These are phyloP conservation scores for Stenoptilia bipunctidactyla DNA, from an alignment of 2,888 invertebrate species.

Conservation along the genomic window DNA sequence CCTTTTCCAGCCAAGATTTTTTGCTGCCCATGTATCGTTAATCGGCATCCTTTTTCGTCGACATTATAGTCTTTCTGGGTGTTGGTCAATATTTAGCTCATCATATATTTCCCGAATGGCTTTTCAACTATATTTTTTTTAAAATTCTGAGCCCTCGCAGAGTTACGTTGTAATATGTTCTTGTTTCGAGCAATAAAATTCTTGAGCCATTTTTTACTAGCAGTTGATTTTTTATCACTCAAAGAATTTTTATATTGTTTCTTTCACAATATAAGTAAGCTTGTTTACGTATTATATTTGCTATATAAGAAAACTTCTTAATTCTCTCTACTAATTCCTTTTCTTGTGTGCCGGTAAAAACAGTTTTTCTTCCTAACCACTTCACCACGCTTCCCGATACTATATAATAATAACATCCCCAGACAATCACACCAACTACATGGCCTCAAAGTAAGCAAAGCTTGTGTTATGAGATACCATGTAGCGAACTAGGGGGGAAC, in stretches of 20 bases:
- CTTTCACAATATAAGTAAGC: conserved; percentile 12
- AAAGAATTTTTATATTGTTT: conserved; percentile 11
- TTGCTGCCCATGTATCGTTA: conserved; percentile 13
- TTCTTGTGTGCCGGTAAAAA: conserved; percentile 11
- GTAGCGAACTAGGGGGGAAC: too few species aligned
- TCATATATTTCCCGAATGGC: conserved; percentile 12
- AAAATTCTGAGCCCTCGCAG: conserved; percentile 14
- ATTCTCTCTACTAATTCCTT: conserved; percentile 10
- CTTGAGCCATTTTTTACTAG: conserved; percentile 9
- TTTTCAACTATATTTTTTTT: conserved; percentile 11
- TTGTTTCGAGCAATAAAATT: conserved; percentile 9
- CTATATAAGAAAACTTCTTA: conserved; percentile 12
- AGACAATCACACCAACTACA: too few species aligned
- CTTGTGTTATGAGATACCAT: too few species aligned
- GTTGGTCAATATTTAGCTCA: conserved; percentile 9
- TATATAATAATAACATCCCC: too few species aligned
- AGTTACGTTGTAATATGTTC: conserved; percentile 10
- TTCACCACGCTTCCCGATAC: conserved; percentile 2
- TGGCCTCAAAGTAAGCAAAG: too few species aligned
- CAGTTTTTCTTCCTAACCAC: conserved; percentile 4
- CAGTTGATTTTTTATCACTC: conserved; percentile 4
- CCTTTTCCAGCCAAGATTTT: conserved; percentile 5
- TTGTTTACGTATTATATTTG: conserved; percentile 11
- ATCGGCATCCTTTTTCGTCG: conserved; percentile 13
- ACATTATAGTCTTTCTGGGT: conserved; percentile 11